Evolutionary conservation across 35 echinoderm and acorn worm species (phyloP).

Genomic region (Apostichopus parvimensis): DNA sequence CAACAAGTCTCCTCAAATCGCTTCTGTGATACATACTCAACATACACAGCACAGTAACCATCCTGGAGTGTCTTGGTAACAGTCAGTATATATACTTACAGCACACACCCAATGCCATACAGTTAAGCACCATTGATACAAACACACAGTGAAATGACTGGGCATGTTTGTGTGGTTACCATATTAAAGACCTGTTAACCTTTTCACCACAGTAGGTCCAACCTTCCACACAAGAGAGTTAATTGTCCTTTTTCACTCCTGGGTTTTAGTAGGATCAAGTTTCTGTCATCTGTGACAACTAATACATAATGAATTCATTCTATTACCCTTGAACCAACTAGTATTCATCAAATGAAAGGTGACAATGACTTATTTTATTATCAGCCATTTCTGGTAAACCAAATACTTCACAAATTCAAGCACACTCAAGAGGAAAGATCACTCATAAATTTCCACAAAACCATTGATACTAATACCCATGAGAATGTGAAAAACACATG

Average conservation of each 20-base stretch:
- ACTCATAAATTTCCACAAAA: neutral
- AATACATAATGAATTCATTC: neutral
- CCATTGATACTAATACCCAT: neutral
- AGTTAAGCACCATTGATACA: too few relatives aligned
- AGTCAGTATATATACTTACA: too few relatives aligned
- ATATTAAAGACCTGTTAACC: constrained; percentile 4
- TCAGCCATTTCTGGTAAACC: neutral
- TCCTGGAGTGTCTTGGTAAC: too few relatives aligned
- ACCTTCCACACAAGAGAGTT: neutral
- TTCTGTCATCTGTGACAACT: neutral
- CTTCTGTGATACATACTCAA: too few relatives aligned
- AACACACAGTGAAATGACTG: neutral
- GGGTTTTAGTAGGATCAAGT: neutral
- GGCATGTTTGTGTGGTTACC: neutral
- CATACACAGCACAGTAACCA: too few relatives aligned
- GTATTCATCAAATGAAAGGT: neutral
- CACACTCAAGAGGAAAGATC: neutral
- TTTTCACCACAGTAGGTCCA: constrained; percentile 30
- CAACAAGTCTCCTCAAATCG: too few relatives aligned
- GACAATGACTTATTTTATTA: neutral
- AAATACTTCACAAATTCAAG: neutral
- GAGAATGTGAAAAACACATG: neutral
- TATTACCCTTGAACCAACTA: constrained; percentile 1
- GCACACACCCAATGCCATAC: too few relatives aligned
- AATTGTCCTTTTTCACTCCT: neutral